Base-by-base conservation (phyloP, 2,888 invertebrate genomes). In the Stenodera caucasica region DNA sequence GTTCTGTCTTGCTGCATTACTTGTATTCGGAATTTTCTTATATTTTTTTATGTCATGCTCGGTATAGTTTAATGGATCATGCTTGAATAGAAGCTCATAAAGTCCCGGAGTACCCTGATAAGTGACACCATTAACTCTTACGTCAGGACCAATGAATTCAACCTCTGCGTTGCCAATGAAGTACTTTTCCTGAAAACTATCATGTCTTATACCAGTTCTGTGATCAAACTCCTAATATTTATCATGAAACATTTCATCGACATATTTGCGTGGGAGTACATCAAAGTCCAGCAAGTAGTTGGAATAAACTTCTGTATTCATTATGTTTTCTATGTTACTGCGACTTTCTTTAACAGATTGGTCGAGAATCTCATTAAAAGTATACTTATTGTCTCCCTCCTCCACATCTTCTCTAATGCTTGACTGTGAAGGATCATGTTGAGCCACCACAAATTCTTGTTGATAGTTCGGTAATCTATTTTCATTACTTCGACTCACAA, bases 1-100 rank as follows among this genome's bases (percentile, higher is more conserved):
- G 12, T 49, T 15, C 15, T 18, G 2, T 7, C 8, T 49, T 5
- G 15, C 23, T 21, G 21, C 15, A n/a, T 23, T 49, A 15, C 14
- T 49, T 12, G 6, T 56, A 14, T 56, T 50, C 5, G 51, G 14
- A 50, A 56, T 56, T 21, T 18, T 23, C 33, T 23, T 11, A 26
- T 52, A 56, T 2, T 11, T 30, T 26, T n/a, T 51, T 5, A 32
- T 12, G 14, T 52, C 56, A 7, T 26, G 8, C 29, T 50, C 15
- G 14, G 57, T 30, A 50, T 51, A 57, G 7, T 29, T 30, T 51
- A 6, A 33, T 14, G 57, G 49, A 7, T 57, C 49, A 12, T 18
- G 51, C 33, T 57, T 56, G 29, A 56, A 50, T 30, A 56, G 15
- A 5, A 56, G 23, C 50, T 56, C 49, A 56, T 56, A 56, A 2